phyloP scores from a whole-genome alignment of 2,797 vertebrate genomes.

The Chanos chanos region DNA sequence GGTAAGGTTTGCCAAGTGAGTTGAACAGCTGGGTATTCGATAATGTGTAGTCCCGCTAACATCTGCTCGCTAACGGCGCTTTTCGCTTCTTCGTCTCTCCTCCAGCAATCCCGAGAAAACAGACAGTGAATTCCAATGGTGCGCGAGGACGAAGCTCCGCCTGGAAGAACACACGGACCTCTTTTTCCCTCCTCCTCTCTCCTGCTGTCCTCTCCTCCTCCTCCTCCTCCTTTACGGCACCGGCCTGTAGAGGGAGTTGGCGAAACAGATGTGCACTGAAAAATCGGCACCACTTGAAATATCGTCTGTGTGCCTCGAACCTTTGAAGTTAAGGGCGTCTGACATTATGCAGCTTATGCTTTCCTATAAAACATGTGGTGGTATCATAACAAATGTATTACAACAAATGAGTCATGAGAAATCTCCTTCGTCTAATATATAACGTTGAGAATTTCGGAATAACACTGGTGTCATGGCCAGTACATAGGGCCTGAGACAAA shows the following conservation, averaged over 20 bases:
- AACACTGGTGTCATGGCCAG: too few species aligned
- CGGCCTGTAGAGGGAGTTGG: constrained; percentile 58
- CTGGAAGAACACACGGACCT: constrained; percentile 51
- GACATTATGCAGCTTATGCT: too few species aligned
- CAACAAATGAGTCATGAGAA: too few species aligned
- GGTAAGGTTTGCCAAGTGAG: constrained; percentile 19
- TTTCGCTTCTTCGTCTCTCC: constrained; percentile 47
- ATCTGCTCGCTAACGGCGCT: constrained; percentile 66
- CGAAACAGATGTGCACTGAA: too few species aligned
- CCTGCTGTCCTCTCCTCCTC: background rate
- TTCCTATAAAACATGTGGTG: background rate
- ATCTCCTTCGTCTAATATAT: too few species aligned
- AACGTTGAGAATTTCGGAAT: too few species aligned
- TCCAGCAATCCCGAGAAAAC: constrained; percentile 54
- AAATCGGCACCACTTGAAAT: too few species aligned
- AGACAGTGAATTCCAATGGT: constrained; percentile 54
- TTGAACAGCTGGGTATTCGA: constrained; percentile 54
- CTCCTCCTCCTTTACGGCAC: background rate
- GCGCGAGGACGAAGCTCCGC: constrained; percentile 75
- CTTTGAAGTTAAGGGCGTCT: background rate
- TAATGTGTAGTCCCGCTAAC: constrained; percentile 60
- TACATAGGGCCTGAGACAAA: too few species aligned
- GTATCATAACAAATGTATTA: too few species aligned
- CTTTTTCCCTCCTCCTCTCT: constrained; percentile 30
- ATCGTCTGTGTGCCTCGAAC: background rate